These are phyloP conservation scores for Daboia siamensis DNA, from an alignment of 2,113 vertebrate genomes.

Conservation along the genomic window DNA sequence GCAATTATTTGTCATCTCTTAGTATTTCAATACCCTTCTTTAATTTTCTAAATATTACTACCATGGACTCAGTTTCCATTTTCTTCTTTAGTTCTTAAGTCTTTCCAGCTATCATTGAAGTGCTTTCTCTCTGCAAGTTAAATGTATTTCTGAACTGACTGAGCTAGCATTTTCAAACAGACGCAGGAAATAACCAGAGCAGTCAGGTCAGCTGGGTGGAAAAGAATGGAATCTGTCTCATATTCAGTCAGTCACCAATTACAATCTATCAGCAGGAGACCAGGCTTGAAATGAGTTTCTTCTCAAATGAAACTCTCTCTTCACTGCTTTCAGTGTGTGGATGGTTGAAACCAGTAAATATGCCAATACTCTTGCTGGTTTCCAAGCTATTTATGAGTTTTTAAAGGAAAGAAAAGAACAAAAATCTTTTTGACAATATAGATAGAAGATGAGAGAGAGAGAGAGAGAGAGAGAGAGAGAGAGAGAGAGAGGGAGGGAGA, in stretches of 20 bases:
- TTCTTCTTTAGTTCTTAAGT: conserved; percentile 63
- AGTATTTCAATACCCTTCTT: conserved; percentile 54
- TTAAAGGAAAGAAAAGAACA: conserved; percentile 29
- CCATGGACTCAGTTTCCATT: conserved; percentile 51
- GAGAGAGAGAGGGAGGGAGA: too few relatives aligned
- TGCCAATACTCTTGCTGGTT: conserved; percentile 29
- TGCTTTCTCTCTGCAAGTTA: conserved; percentile 61
- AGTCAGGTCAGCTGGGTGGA: conserved; percentile 50
- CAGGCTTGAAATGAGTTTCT: conserved; percentile 64
- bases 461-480: too few relatives aligned
- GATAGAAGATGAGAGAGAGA: too few relatives aligned
- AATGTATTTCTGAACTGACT: conserved; percentile 61
- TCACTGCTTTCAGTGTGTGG: conserved; percentile 34
- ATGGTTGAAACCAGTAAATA: conserved; percentile 52
- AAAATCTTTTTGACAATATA: conserved; percentile 4
- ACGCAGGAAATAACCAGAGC: conserved; percentile 62
- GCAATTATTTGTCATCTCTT: conserved; percentile 50
- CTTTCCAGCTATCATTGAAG: conserved; percentile 62
- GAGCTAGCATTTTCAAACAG: conserved; percentile 52
- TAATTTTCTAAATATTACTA: conserved; percentile 49
- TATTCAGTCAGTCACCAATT: conserved; percentile 65
- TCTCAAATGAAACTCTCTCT: conserved; percentile 44
- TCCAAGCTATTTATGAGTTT: conserved; percentile 35
- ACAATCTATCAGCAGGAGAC: conserved; percentile 67
- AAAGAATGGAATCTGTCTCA: conserved; percentile 53